Base-by-base conservation (phyloP, 1,140 invertebrate species). In the Meteorus sp. region DNA sequence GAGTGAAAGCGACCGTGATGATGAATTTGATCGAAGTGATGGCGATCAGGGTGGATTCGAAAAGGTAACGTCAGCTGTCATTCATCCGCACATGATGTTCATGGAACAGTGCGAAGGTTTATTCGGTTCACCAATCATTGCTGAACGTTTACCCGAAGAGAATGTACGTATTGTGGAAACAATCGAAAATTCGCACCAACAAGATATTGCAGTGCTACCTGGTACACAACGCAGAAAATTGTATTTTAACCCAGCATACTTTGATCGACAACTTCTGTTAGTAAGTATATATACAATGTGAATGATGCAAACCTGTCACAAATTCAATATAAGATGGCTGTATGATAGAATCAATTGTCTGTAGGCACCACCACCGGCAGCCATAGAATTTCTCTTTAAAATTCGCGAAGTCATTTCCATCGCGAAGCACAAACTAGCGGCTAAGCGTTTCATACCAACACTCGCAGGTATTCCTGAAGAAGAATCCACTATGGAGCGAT, bases 161-260 rank as follows among this genome's bases (percentile, higher is more conserved):
- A 89, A 91, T 72, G 89, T 92, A 19, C 87, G 89, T 3, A 91
- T 93, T 35, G 85, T 92, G 1, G 91, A 93, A 77, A 92, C 90
- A 7, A 81, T 87, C 29, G 90, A 89, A 44, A 86, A 89, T 59
- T 82, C 80, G 15, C 84, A 83, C 63, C 81, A 79, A 7, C 69
- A 74, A 1, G 73, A 76, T 29, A 62, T 66, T 9, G 66, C 77
- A 11, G 62, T 77, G 27, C 62, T 79, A 52, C 77, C 76, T 0
- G 77, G 86, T 6, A 85, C 82, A 54, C 85, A 87, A 6, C 80
- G 90, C 52, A 85, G 88, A 58, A 93, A 93, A 67, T 79, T 93
- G 0, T 93, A 93, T 68, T 93, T 94, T 64, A 93, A 93, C 75
- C 91, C 91, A 1, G 89, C 91, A 2, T 93, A 92, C 69, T 93